Conservation (phyloP, 2,797 vertebrate genomes). For the Alcedo atthis region DNA sequence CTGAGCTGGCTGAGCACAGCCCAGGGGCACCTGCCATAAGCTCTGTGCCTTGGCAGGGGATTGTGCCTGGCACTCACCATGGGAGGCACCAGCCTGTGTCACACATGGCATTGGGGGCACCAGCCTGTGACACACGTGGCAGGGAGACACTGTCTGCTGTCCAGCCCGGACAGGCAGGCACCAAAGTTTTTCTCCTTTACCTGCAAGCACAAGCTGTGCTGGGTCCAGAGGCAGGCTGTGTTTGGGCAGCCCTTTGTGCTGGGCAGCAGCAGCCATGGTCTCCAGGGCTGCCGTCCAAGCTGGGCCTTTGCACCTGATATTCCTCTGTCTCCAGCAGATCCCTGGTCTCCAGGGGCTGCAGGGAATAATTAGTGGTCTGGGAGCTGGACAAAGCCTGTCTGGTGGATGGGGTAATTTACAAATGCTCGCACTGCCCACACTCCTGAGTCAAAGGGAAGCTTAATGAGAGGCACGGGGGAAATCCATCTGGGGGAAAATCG, state of each 20-base stretch:
- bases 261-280: not conserved
- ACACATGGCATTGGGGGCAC: accelerated
- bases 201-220: not conserved
- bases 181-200: not conserved
- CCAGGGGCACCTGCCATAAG: not conserved
- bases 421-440: constrained; percentile 33
- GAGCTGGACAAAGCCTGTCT: constrained; percentile 58
- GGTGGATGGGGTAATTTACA: constrained; percentile 55
- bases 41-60: accelerated
- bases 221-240: not conserved
- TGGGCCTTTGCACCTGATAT: not conserved
- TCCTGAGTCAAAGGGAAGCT: constrained; percentile 38
- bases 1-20: not conserved
- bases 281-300: constrained; percentile 24
- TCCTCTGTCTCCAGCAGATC: constrained; percentile 24
- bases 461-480: constrained; percentile 53
- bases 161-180: accelerated
- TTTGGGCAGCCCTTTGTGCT: not conserved
- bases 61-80: accelerated
- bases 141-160: not conserved
- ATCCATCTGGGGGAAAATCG: constrained; percentile 61
- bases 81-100: not conserved
- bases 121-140: accelerated
- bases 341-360: constrained; percentile 6
- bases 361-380: constrained; percentile 52